A percentile compares a stretch with the other conserved stretches of the same genome.
Conservation (phyloP, 1,140 invertebrate genomes). For the Stegodyphus dumicola region DNA sequence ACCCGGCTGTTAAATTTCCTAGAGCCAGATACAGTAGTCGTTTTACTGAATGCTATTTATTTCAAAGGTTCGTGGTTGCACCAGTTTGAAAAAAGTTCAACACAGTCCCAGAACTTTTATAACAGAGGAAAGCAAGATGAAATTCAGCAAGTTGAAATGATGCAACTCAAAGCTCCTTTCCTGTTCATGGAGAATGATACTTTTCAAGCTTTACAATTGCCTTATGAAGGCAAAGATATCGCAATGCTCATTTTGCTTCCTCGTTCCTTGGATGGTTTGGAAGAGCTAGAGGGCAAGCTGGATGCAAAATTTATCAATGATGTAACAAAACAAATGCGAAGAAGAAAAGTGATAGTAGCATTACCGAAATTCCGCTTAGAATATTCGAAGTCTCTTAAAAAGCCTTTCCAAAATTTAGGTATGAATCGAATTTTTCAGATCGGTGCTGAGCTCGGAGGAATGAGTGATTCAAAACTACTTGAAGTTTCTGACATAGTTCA, state of each 20-base stretch:
- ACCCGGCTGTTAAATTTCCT: slow-evolving; percentile 71
- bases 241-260: slow-evolving; percentile 67
- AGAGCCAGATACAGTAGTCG: slow-evolving; percentile 72
- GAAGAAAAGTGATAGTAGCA: not conserved
- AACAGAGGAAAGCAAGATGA: slow-evolving; percentile 71
- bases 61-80: slow-evolving; percentile 82
- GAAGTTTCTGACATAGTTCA: slow-evolving; percentile 69
- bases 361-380: slow-evolving; percentile 80
- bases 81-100: slow-evolving; percentile 74
- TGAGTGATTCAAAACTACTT: slow-evolving; percentile 71
- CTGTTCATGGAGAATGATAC: not conserved
- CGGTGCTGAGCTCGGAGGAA: slow-evolving; percentile 75
- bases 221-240: slow-evolving; percentile 73
- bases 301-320: not conserved
- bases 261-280: not conserved
- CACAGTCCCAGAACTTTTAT: slow-evolving; percentile 70
- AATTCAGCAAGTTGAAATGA: slow-evolving; percentile 8
- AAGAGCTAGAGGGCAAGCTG: not conserved
- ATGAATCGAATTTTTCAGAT: slow-evolving; percentile 76
- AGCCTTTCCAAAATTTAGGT: slow-evolving; percentile 75
- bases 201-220: slow-evolving; percentile 68
- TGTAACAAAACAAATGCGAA: not conserved
- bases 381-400: slow-evolving; percentile 74
- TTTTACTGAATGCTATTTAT: slow-evolving; percentile 82
- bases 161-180: slow-evolving; percentile 37